These are phyloP conservation scores for Galleria mellonella DNA, from an alignment of 1,140 invertebrate species.

Conservation along the genomic window DNA sequence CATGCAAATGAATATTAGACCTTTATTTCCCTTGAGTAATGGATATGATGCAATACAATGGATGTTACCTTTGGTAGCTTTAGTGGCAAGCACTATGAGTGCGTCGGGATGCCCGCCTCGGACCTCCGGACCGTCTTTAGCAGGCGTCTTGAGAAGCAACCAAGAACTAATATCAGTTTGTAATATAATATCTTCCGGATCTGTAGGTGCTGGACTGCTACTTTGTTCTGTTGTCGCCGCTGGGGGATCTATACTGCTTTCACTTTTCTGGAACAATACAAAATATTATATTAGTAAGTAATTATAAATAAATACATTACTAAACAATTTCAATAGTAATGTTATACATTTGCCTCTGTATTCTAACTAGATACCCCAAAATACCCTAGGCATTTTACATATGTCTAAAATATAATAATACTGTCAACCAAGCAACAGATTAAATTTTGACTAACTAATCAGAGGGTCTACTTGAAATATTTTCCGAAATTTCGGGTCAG, in stretches of 20 bases:
- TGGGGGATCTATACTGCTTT: conserved; percentile 34
- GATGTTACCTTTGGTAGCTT: conserved; percentile 85
- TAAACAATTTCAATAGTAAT: no score
- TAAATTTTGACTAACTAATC: no score
- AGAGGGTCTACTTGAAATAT: no score
- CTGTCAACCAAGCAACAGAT: no score
- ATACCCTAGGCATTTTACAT: no score
- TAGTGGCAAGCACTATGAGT: conserved; percentile 94
- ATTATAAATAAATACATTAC: background rate
- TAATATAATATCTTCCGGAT: conserved; percentile 57
- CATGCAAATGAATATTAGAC: conserved; percentile 1
- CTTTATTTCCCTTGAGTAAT: background rate
- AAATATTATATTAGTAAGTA: background rate
- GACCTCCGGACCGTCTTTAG: conserved; percentile 91
- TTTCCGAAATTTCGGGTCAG: no score
- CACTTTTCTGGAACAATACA: conserved; percentile 33
- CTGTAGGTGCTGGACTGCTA: conserved; percentile 13
- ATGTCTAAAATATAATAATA: no score
- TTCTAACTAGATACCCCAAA: no score
- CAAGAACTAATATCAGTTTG: conserved; percentile 87
- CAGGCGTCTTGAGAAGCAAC: conserved; percentile 83
- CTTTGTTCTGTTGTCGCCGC: conserved; percentile 15
- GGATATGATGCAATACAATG: background rate
- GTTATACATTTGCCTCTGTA: no score
- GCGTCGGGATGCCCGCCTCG: conserved; percentile 93